Percentiles rank a stretch among this genome's conserved stretches.
Evolutionary conservation across 2,113 vertebrate genomes (phyloP).

Genomic region (Equus quagga): DNA sequence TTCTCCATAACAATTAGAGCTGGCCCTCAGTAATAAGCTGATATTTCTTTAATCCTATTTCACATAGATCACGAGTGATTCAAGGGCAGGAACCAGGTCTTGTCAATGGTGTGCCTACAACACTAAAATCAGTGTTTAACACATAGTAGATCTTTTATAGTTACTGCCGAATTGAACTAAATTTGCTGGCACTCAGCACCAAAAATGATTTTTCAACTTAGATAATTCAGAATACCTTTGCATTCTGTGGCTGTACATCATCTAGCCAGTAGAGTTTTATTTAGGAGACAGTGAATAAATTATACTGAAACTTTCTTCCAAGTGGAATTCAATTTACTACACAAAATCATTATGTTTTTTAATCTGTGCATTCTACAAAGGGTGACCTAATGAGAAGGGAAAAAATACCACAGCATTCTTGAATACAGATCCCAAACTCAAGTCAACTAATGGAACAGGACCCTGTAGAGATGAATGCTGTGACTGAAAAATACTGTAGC

Average conservation of each 20-base stretch:
- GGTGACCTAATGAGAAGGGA: not conserved
- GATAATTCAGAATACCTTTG: not conserved
- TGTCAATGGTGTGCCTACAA: not conserved
- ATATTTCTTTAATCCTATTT: not conserved
- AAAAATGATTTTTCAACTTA: not conserved
- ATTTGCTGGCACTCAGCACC: slow-evolving; percentile 14
- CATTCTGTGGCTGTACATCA: not conserved
- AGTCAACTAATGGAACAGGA: not conserved
- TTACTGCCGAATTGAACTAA: not conserved
- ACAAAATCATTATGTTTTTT: slow-evolving; percentile 47
- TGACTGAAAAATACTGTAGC: slow-evolving; percentile 51
- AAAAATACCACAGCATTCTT: slow-evolving; percentile 66
- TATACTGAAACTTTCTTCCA: slow-evolving; percentile 57
- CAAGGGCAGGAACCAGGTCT: not conserved
- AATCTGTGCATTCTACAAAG: slow-evolving; percentile 48
- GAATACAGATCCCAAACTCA: slow-evolving; percentile 64
- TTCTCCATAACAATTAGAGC: not conserved
- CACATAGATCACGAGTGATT: not conserved
- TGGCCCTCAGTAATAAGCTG: not conserved
- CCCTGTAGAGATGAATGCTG: slow-evolving; percentile 40
- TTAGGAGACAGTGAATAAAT: not conserved
- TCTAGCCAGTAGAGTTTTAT: slow-evolving; percentile 11
- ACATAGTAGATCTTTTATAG: not conserved
- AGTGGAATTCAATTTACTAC: slow-evolving; percentile 59
- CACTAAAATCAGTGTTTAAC: not conserved